These are phyloP conservation scores for Fragum fragum DNA, from an alignment of 2,888 invertebrate genomes.

Conservation along the genomic window DNA sequence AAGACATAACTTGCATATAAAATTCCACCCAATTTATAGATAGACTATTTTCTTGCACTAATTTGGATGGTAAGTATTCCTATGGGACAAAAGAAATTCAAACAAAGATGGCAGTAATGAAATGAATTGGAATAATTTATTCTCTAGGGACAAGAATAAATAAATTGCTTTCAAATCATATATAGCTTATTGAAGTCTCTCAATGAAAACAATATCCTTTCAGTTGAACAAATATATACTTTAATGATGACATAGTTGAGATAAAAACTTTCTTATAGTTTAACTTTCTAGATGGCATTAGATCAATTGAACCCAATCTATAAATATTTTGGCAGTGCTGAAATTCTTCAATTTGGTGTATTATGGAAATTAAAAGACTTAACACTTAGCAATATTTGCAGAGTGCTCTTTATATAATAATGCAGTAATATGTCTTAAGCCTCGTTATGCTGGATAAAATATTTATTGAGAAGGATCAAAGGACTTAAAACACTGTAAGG, in stretches of 20 bases:
- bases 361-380: too few relatives aligned
- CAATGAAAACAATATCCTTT: slow-evolving; percentile 36
- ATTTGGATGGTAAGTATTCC: slow-evolving; percentile 19
- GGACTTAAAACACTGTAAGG: too few relatives aligned
- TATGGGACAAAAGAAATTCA: slow-evolving; percentile 14
- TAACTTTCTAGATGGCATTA: slow-evolving; percentile 26
- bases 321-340: slow-evolving; percentile 14
- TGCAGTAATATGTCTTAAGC: too few relatives aligned
- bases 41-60: slow-evolving; percentile 7
- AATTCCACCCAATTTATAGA: slow-evolving; percentile 5
- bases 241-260: slow-evolving; percentile 25
- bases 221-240: slow-evolving; percentile 14
- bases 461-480: too few relatives aligned
- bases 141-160: not conserved
- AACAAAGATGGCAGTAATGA: slow-evolving; percentile 26
- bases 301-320: slow-evolving; percentile 47
- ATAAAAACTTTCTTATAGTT: slow-evolving; percentile 22
- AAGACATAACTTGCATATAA: not conserved
- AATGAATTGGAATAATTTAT: slow-evolving; percentile 29
- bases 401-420: too few relatives aligned
- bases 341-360: not conserved
- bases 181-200: slow-evolving; percentile 19
- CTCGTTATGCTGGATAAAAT: too few relatives aligned
- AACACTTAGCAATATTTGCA: too few relatives aligned
- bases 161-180: slow-evolving; percentile 37